Conservation (phyloP, 2,113 vertebrate genomes). For the Colistium nudipinnis region DNA sequence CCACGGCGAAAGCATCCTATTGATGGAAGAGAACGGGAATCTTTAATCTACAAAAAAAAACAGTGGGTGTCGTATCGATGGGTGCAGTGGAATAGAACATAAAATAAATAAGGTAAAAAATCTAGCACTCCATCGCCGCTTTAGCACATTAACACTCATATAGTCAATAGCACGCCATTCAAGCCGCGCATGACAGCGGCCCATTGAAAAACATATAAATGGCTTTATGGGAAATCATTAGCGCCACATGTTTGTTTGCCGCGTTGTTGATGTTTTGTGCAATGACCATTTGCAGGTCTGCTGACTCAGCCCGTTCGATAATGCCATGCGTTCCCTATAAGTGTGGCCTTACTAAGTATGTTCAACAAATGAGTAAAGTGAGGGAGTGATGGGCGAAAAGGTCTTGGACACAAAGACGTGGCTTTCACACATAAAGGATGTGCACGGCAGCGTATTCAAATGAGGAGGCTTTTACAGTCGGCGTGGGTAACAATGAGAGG, state of each 20-base stretch:
- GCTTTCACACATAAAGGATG: constrained; percentile 31
- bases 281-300: constrained; percentile 44
- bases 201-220: constrained; percentile 44
- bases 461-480: constrained; percentile 1
- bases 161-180: constrained; percentile 37
- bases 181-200: constrained; percentile 23
- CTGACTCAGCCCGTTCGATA: constrained; percentile 59
- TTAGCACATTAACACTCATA: constrained; percentile 30
- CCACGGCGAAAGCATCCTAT: background rate
- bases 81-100: constrained; percentile 1
- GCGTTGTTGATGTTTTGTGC: constrained; percentile 52
- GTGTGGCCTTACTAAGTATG: constrained; percentile 41
- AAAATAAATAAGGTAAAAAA: constrained; percentile 30
- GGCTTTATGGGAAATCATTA: constrained; percentile 68
- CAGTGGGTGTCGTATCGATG: constrained; percentile 29
- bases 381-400: background rate
- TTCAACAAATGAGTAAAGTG: constrained; percentile 43
- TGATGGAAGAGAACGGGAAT: constrained; percentile 23
- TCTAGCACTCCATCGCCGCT: constrained; percentile 12
- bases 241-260: constrained; percentile 53
- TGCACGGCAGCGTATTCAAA: constrained; percentile 2
- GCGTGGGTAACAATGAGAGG: constrained; percentile 10
- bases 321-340: constrained; percentile 43
- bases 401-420: constrained; percentile 32
- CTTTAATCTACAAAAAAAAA: constrained; percentile 2